A percentile compares a stretch with the other conserved stretches of the same genome.
Evolutionary conservation across 2,113 vertebrate genomes (phyloP).

Genomic region (Scomber japonicus): DNA sequence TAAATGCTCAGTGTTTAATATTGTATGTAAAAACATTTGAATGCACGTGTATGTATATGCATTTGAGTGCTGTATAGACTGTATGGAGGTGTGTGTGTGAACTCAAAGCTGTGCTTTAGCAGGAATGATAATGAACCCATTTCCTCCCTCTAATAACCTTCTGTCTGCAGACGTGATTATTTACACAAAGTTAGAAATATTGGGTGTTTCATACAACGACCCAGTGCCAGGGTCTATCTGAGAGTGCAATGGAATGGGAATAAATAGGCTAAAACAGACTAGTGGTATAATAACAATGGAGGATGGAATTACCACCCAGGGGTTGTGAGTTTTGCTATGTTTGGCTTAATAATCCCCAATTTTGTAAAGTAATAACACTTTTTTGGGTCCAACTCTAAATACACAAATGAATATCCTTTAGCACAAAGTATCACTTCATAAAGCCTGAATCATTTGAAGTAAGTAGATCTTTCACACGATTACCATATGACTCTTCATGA

Average conservation of each 20-base stretch:
- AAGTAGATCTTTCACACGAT: background rate
- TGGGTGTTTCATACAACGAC: slow-evolving; percentile 39
- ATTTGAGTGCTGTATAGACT: background rate
- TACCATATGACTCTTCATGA: slow-evolving; percentile 7
- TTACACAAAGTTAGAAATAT: slow-evolving; percentile 64
- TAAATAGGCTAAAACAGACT: slow-evolving; percentile 10
- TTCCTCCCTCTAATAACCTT: slow-evolving; percentile 59
- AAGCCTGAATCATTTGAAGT: slow-evolving; percentile 7
- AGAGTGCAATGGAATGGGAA: slow-evolving; percentile 5
- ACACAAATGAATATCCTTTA: background rate
- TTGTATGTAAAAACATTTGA: slow-evolving; percentile 4
- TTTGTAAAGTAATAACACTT: slow-evolving; percentile 14
- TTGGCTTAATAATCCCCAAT: slow-evolving; percentile 21
- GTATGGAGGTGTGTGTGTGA: background rate
- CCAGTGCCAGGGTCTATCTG: background rate
- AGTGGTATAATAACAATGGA: slow-evolving; percentile 20
- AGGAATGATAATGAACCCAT: slow-evolving; percentile 63
- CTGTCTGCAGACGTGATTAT: slow-evolving; percentile 55
- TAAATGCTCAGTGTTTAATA: background rate
- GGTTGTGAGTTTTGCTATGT: slow-evolving; percentile 1
- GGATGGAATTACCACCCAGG: slow-evolving; percentile 6
- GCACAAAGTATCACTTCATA: slow-evolving; percentile 5
- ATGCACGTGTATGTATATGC: background rate
- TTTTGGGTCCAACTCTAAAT: background rate
- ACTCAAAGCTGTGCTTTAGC: slow-evolving; percentile 15